Evolutionary conservation across 1,140 invertebrate species (phyloP).

Genomic region (Bombus terrestris): DNA sequence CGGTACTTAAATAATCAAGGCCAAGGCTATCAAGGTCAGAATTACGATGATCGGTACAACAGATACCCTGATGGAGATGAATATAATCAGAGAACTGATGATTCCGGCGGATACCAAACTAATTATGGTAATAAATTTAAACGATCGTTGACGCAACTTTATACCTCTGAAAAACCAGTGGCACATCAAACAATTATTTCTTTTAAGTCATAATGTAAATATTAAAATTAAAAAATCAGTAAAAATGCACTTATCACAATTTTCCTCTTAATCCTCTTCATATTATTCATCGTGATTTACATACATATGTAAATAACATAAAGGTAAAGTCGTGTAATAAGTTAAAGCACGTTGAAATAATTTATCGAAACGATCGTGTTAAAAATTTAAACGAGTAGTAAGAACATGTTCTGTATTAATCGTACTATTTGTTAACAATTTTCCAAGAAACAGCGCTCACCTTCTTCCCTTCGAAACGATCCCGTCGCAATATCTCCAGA

Average conservation of each 20-base stretch:
- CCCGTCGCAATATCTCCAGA: background rate
- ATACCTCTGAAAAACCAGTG: too few relatives aligned
- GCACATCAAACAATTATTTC: background rate
- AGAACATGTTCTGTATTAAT: too few relatives aligned
- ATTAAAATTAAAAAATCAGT: background rate
- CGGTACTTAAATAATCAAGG: conserved; percentile 19
- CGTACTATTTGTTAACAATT: too few relatives aligned
- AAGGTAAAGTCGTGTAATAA: too few relatives aligned
- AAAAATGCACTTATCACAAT: background rate
- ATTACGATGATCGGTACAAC: conserved; percentile 4
- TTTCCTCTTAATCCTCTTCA: too few relatives aligned
- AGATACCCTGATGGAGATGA: conserved; percentile 29
- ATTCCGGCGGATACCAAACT: background rate
- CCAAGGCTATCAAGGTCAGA: background rate
- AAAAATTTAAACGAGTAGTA: too few relatives aligned
- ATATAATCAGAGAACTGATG: background rate
- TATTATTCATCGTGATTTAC: too few relatives aligned
- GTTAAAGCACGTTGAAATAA: too few relatives aligned
- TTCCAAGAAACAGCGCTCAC: too few relatives aligned
- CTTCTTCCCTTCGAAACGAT: background rate
- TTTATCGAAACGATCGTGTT: too few relatives aligned
- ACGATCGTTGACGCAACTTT: background rate
- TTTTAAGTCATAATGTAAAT: background rate
- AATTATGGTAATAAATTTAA: conserved; percentile 4
- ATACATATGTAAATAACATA: too few relatives aligned